These are phyloP conservation scores for Chelonia mydas DNA, from an alignment of 2,797 vertebrate species.

Conservation along the genomic window DNA sequence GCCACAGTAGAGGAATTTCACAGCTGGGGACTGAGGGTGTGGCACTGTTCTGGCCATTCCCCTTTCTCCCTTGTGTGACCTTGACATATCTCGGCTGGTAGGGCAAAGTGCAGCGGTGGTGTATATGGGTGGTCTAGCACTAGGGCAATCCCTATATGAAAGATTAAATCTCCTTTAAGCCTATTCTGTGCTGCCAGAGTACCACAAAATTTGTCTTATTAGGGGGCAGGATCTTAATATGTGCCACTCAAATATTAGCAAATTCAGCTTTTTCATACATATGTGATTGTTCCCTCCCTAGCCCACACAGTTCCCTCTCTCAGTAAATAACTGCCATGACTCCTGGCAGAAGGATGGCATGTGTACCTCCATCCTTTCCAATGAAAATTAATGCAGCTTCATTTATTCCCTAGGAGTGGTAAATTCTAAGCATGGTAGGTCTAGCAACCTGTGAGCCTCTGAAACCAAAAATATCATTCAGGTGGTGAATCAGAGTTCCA, in stretches of 20 bases:
- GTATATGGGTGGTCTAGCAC: neutral
- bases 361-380: neutral
- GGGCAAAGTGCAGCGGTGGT: neutral
- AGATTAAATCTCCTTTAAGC: neutral
- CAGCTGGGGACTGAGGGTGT: neutral
- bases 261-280: neutral
- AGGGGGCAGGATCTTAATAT: neutral
- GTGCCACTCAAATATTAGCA: neutral
- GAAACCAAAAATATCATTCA: neutral
- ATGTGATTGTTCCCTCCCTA: neutral
- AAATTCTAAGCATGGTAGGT: neutral
- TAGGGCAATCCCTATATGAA: no score
- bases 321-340: neutral
- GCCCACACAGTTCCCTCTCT: neutral
- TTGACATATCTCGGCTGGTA: accelerated
- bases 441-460: neutral
- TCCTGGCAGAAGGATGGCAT: neutral
- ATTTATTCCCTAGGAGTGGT: neutral
- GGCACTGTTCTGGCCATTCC: neutral
- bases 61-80: neutral
- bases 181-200: neutral
- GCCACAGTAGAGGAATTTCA: accelerated
- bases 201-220: neutral
- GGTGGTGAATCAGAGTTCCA: neutral
- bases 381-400: neutral